Conservation (phyloP, 2,888 invertebrate genomes). For the Mongoloraphidia duomilia region DNA sequence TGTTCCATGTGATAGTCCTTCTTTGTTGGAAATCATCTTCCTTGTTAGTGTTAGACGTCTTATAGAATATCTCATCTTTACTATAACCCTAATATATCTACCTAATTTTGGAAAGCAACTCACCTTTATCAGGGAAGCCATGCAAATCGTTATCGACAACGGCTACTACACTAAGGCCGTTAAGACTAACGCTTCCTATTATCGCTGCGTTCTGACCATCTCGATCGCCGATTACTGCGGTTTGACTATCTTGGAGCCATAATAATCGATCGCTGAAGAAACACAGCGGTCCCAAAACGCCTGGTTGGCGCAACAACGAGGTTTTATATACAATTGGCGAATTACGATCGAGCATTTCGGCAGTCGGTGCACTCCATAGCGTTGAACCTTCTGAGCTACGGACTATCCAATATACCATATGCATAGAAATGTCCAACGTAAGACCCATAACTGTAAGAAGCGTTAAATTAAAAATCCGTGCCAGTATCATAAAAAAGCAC, state of each 20-base stretch:
- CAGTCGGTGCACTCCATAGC: constrained; percentile 54
- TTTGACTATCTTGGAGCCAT: constrained; percentile 64
- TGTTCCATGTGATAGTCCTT: too few species aligned
- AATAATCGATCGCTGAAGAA: constrained; percentile 70
- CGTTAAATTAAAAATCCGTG: background rate
- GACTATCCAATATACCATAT: constrained; percentile 73
- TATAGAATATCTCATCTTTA: too few species aligned
- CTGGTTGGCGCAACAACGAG: constrained; percentile 11
- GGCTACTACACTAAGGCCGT: constrained; percentile 51
- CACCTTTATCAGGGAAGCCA: constrained; percentile 40
- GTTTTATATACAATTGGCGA: background rate
- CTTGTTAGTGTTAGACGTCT: too few species aligned
- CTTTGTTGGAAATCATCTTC: too few species aligned
- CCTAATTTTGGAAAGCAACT: constrained; percentile 5
- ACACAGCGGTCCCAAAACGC: constrained; percentile 56
- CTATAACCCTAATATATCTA: background rate
- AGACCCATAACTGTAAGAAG: constrained; percentile 60
- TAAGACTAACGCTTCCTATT: constrained; percentile 46
- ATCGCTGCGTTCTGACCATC: constrained; percentile 57
- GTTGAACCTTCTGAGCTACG: constrained; percentile 63
- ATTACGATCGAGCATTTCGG: constrained; percentile 33
- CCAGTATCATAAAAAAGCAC: background rate
- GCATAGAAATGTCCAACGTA: constrained; percentile 63
- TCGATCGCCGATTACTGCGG: constrained; percentile 62
- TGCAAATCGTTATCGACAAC: constrained; percentile 57